These are phyloP conservation scores for Bombus terrestris DNA, from an alignment of 1,140 invertebrate genomes.

Conservation along the genomic window DNA sequence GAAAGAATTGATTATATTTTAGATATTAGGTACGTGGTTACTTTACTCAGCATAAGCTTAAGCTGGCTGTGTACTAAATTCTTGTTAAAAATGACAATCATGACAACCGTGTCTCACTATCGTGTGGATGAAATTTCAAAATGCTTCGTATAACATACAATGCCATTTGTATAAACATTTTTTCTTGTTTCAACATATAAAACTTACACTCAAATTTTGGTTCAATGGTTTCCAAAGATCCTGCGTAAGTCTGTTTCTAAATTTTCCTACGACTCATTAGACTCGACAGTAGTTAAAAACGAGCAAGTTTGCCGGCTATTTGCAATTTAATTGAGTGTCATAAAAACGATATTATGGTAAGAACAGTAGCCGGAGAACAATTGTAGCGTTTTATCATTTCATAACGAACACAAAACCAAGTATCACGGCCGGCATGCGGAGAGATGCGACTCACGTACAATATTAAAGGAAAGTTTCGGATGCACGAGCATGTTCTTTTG, in stretches of 20 bases:
- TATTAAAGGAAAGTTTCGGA: conserved; percentile 20
- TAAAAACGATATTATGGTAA: conserved; percentile 16
- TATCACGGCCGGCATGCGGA: neutral
- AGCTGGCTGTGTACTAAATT: too few species aligned
- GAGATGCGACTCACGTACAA: conserved; percentile 7
- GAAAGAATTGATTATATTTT: too few species aligned
- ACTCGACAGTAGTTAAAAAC: neutral
- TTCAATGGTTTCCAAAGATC: neutral
- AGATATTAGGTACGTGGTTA: too few species aligned
- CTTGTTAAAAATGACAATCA: too few species aligned
- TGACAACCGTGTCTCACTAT: too few species aligned
- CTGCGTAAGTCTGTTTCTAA: neutral
- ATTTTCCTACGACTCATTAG: neutral
- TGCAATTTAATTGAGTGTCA: conserved; percentile 25
- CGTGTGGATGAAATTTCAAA: too few species aligned
- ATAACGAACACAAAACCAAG: conserved; percentile 12
- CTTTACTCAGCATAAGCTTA: too few species aligned
- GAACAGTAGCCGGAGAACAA: neutral
- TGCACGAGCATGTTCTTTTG: conserved; percentile 4
- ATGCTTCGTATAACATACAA: too few species aligned
- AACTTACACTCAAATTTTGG: neutral
- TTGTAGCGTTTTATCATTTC: neutral
- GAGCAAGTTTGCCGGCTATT: neutral
- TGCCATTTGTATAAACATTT: too few species aligned
- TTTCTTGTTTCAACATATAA: too few species aligned